Base-by-base conservation (phyloP, 2,888 invertebrate species). In the Erebia ligea region DNA sequence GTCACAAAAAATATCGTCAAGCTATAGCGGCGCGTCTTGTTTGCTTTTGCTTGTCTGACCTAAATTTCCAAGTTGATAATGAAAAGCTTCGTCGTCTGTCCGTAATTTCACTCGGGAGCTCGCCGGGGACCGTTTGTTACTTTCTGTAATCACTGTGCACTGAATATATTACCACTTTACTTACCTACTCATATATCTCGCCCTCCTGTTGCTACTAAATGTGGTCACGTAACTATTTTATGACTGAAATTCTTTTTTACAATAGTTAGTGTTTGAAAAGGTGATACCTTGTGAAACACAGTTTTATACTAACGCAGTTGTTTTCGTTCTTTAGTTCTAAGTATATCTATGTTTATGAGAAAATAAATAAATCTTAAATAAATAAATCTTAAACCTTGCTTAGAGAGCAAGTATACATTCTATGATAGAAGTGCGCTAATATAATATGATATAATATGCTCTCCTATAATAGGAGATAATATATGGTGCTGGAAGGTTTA, bases 31-130 rank as follows among this genome's bases (percentile, higher is more conserved):
- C 68, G 50, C 73, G 69, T 72, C 78, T 77, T 78, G 78, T 79
- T 80, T 79, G 78, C 78, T 73, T 68, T 76, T 69, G 71, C 75
- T 72, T 78, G 83, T 80, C 82, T 86, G 89, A 79, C 86, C 87
- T 86, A 87, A 86, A 89, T 90, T 86, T 85, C 85, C 87, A 83
- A 87, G 86, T 89, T 89, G 88, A 88, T 90, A 91, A 91, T 91
- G 90, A 90, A 90, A 90, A 89, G 86, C 87, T 85, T 79, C 81
- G 82, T 81, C 81, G 84, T 83, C 82, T 83, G 70, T 50, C 78
- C 82, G 84, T 87, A 88, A 90, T 91, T 88, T 86, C 80, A 86
- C 86, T 85, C 84, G 85, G 86, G 85, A 84, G 80, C 82, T 81
- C 84, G 83, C 82, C 76, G 79, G 82, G 82, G 80, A 81, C 79